Evolutionary conservation across 1,140 invertebrate genomes (phyloP).

Genomic region (Lepidurus apus): DNA sequence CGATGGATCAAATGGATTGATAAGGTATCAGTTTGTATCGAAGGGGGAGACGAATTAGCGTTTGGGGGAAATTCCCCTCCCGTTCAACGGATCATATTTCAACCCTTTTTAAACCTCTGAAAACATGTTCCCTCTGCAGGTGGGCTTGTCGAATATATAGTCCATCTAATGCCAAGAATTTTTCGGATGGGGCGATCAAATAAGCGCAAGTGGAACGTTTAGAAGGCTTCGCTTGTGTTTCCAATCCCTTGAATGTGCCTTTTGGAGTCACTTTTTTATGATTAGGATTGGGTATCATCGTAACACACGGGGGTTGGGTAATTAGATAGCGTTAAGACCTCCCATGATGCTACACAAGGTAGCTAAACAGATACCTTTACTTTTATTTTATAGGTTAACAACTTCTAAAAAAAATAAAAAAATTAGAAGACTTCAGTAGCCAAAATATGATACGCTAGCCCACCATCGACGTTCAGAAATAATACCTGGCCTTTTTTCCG

Average conservation of each 20-base stretch:
- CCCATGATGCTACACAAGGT: neutral
- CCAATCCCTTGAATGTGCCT: neutral
- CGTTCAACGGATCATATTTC: too few species aligned
- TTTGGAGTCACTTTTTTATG: neutral
- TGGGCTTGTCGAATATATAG: neutral
- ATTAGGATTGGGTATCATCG: slow-evolving; percentile 13
- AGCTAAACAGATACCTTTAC: slow-evolving; percentile 13
- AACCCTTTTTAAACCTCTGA: too few species aligned
- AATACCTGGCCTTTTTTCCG: too few species aligned
- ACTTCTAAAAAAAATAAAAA: neutral
- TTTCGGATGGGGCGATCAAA: neutral
- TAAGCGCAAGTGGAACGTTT: neutral
- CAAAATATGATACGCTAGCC: neutral
- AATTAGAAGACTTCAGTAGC: neutral
- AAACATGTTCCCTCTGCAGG: neutral
- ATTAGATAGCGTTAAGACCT: slow-evolving; percentile 22
- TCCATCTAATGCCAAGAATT: neutral
- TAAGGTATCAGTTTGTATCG: neutral
- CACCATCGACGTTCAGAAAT: neutral
- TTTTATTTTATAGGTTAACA: neutral
- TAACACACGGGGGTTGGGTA: neutral
- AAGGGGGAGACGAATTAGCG: too few species aligned
- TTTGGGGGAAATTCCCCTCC: too few species aligned
- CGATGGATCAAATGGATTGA: neutral
- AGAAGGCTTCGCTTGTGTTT: slow-evolving; percentile 3